Evolutionary conservation across 1,140 invertebrate species (phyloP).

Genomic region (Drosophila lacertosa): DNA sequence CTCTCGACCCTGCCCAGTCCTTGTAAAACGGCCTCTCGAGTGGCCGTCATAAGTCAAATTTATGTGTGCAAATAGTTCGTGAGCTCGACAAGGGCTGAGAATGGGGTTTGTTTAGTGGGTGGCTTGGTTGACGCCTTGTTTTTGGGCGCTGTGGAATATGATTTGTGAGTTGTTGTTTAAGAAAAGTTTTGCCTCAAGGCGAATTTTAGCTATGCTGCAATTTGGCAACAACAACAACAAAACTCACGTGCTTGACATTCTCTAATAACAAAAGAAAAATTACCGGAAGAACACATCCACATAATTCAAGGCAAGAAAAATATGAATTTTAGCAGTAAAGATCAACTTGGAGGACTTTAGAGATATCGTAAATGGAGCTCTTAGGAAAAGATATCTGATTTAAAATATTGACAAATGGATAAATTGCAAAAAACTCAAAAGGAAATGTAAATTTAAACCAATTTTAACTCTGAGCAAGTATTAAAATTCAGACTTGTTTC

Average conservation of each 20-base stretch:
- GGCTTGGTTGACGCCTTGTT: conserved; percentile 46
- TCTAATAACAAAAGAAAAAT: conserved; percentile 60
- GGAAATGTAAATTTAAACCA: too few relatives aligned
- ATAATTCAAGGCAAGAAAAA: conserved; percentile 3
- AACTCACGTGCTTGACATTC: conserved; percentile 53
- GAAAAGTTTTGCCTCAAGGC: conserved; percentile 58
- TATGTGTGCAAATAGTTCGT: conserved; percentile 76
- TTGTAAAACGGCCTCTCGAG: conserved; percentile 25
- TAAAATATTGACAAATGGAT: too few relatives aligned
- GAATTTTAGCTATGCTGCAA: conserved; percentile 35
- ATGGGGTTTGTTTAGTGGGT: not conserved
- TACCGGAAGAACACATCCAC: conserved; percentile 17
- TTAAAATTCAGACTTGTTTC: too few relatives aligned
- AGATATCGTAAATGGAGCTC: too few relatives aligned
- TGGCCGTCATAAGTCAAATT: conserved; percentile 78
- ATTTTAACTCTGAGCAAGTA: too few relatives aligned
- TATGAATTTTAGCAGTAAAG: conserved; percentile 19
- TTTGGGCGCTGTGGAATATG: conserved; percentile 49
- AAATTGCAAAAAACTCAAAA: too few relatives aligned
- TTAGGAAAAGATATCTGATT: too few relatives aligned
- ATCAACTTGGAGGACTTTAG: too few relatives aligned
- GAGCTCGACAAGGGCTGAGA: not conserved
- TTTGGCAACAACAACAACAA: conserved; percentile 29
- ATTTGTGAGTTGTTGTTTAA: conserved; percentile 70
- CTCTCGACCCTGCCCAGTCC: conserved; percentile 17